A percentile compares a stretch with the other conserved stretches of the same genome.
phyloP scores from a whole-genome alignment of 2,888 invertebrate genomes.

The Dyspetes luteomarginatus region DNA sequence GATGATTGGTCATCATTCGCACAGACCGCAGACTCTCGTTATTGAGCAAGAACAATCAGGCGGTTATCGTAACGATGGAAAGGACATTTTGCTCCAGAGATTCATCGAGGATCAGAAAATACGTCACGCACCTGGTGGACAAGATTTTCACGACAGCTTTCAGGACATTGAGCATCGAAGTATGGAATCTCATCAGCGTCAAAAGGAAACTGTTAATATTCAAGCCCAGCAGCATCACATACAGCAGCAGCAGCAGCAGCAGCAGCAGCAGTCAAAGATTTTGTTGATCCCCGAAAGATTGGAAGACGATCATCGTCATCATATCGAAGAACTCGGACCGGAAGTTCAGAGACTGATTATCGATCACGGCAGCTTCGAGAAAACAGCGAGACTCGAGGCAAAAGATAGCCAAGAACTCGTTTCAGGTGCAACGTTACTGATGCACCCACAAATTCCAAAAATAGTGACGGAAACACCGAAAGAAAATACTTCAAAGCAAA shows the following conservation, averaged over 20 bases:
- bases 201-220: constrained; percentile 51
- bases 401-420: constrained; percentile 59
- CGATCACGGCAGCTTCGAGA: constrained; percentile 72
- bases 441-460: constrained; percentile 67
- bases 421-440: constrained; percentile 59
- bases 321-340: constrained; percentile 74
- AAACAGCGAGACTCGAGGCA: constrained; percentile 61
- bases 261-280: constrained; percentile 74
- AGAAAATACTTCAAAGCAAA: constrained; percentile 46
- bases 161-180: constrained; percentile 76
- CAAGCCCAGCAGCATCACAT: constrained; percentile 54
- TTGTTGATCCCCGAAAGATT: constrained; percentile 76
- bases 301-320: constrained; percentile 74
- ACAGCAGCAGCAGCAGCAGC: constrained; percentile 44
- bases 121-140: constrained; percentile 68
- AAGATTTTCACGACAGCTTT: constrained; percentile 69
- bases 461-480: constrained; percentile 54
- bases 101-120: constrained; percentile 91
- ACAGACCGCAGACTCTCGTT: constrained; percentile 85
- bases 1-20: constrained; percentile 76
- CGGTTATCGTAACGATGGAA: constrained; percentile 89
- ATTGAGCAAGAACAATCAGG: constrained; percentile 86
- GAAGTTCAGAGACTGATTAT: constrained; percentile 75
- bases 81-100: constrained; percentile 92
- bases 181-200: constrained; percentile 77